phyloP scores from a whole-genome alignment of 2,888 invertebrate species.

The Spialia ferax region DNA sequence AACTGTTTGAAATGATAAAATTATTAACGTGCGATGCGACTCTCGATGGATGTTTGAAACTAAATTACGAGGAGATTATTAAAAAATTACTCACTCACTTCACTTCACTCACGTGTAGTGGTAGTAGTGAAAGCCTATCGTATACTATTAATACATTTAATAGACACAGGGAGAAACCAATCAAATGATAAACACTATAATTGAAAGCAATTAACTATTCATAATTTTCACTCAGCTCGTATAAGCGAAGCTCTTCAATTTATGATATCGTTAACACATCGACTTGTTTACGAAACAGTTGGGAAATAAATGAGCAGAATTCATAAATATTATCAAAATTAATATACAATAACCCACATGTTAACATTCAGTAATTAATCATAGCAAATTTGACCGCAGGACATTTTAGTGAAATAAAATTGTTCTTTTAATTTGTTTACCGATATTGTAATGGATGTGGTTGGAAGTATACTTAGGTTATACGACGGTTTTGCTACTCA shows the following conservation, averaged over 20 bases:
- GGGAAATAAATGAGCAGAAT: constrained; percentile 23
- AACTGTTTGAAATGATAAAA: too few relatives aligned
- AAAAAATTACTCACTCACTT: too few relatives aligned
- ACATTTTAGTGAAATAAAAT: constrained; percentile 31
- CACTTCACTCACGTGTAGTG: not conserved
- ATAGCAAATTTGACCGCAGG: constrained; percentile 25
- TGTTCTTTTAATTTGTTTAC: constrained; percentile 25
- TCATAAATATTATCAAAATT: constrained; percentile 15
- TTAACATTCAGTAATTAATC: constrained; percentile 36
- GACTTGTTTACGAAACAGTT: constrained; percentile 28
- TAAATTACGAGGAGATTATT: too few relatives aligned
- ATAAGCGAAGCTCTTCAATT: constrained; percentile 19
- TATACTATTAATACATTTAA: constrained; percentile 12
- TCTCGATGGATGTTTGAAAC: too few relatives aligned
- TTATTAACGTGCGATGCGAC: too few relatives aligned
- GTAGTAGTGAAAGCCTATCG: not conserved
- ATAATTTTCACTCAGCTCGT: constrained; percentile 28
- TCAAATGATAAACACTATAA: constrained; percentile 24
- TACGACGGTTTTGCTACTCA: constrained; percentile 17
- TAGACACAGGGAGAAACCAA: not conserved
- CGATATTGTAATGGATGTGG: constrained; percentile 19
- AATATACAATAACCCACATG: constrained; percentile 30
- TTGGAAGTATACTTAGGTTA: not conserved
- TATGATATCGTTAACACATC: constrained; percentile 29
- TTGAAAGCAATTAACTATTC: constrained; percentile 28